Conservation (phyloP, 2,888 invertebrate genomes). For the Watsonalla binaria region DNA sequence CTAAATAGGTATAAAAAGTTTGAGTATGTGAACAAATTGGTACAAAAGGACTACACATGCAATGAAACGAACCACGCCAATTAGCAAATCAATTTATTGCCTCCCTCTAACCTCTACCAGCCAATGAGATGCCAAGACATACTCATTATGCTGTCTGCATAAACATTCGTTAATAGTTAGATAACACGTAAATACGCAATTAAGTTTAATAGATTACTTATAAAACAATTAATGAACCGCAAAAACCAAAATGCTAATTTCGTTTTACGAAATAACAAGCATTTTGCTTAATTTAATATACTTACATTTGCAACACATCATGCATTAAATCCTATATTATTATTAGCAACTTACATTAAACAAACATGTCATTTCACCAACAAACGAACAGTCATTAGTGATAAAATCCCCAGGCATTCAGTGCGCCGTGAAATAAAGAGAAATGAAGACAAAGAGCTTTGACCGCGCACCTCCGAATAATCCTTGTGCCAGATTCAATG, state of each 20-base stretch:
- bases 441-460: conserved; percentile 37
- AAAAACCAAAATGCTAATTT: background rate
- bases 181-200: background rate
- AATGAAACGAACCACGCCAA: no score
- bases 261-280: background rate
- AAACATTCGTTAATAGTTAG: background rate
- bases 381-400: background rate
- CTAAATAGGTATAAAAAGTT: no score
- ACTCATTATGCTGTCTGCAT: background rate
- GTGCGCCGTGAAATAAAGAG: conserved; percentile 1
- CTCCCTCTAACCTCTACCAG: background rate
- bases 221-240: background rate
- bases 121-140: background rate
- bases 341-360: background rate
- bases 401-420: background rate
- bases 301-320: background rate
- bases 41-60: no score
- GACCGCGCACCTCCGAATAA: conserved; percentile 44
- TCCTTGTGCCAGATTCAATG: conserved; percentile 72
- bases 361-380: background rate
- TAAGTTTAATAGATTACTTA: background rate
- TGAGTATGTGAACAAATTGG: no score
- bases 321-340: background rate
- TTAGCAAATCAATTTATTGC: background rate
- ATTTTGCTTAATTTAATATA: background rate